Conservation (phyloP, 2,888 invertebrate genomes). For the Drosophila nr. perissopoda region DNA sequence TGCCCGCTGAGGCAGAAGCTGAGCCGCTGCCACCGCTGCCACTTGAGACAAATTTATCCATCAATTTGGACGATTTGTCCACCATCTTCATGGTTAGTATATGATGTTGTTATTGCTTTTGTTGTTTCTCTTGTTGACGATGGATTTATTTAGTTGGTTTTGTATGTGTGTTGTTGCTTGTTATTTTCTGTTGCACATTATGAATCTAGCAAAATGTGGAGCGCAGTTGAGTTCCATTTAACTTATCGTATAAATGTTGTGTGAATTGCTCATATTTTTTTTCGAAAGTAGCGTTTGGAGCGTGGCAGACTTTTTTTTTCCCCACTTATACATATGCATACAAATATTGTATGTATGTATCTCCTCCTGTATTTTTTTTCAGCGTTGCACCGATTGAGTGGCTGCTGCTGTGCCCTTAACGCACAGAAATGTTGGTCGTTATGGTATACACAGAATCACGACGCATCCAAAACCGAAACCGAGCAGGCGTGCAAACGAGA, state of each 20-base stretch:
- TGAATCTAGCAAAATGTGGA: slow-evolving; percentile 36
- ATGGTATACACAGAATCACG: slow-evolving; percentile 71
- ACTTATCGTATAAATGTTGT: slow-evolving; percentile 17
- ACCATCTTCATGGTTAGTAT: slow-evolving; percentile 82
- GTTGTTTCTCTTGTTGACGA: slow-evolving; percentile 17
- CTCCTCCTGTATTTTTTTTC: slow-evolving; percentile 8
- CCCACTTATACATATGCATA: slow-evolving; percentile 2
- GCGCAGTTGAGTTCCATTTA: slow-evolving; percentile 23
- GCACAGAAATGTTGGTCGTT: slow-evolving; percentile 51
- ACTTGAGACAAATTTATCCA: slow-evolving; percentile 84
- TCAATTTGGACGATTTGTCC: slow-evolving; percentile 85
- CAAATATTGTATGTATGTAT: slow-evolving; percentile 20
- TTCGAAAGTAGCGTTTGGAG: slow-evolving; percentile 30
- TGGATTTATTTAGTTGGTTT: slow-evolving; percentile 20
- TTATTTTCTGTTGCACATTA: slow-evolving; percentile 61
- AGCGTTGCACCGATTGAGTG: slow-evolving; percentile 43
- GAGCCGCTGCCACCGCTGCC: slow-evolving; percentile 68
- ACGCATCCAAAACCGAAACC: slow-evolving; percentile 49
- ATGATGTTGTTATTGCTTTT: slow-evolving; percentile 11
- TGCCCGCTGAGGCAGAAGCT: slow-evolving; percentile 36
- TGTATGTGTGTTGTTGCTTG: slow-evolving; percentile 27
- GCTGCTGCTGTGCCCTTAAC: slow-evolving; percentile 43
- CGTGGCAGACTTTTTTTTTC: slow-evolving; percentile 35
- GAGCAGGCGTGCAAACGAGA: slow-evolving; percentile 16
- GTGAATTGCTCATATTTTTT: slow-evolving; percentile 31